phyloP scores from a whole-genome alignment of 1,140 invertebrate species.

The Drosophila takahashii region DNA sequence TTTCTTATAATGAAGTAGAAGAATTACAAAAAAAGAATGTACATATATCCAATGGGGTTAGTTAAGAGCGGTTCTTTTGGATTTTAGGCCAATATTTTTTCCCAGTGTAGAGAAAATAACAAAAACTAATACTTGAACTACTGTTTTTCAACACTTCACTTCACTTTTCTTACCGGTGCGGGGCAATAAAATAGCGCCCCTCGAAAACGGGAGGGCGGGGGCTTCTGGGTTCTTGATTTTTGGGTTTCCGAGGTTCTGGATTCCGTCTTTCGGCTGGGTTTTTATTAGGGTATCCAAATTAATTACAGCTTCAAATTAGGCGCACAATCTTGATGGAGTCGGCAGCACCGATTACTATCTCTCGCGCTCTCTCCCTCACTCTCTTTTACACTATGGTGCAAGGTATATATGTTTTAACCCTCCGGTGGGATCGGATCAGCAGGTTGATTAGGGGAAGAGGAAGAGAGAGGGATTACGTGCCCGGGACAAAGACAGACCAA shows the following conservation, averaged over 20 bases:
- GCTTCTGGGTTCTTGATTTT: slow-evolving; percentile 29
- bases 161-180: slow-evolving; percentile 65
- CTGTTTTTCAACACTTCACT: slow-evolving; percentile 78
- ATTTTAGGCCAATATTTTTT: not conserved
- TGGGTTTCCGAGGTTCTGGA: slow-evolving; percentile 6
- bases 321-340: slow-evolving; percentile 72
- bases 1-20: no score
- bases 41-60: no score
- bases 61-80: not conserved
- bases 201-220: slow-evolving; percentile 22
- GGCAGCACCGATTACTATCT: slow-evolving; percentile 46
- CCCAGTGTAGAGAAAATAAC: slow-evolving; percentile 25
- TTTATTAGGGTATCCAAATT: slow-evolving; percentile 83
- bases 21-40: no score
- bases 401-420: slow-evolving; percentile 40
- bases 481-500: slow-evolving; percentile 61
- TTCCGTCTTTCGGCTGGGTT: slow-evolving; percentile 39
- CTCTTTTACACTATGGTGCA: not conserved
- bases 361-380: slow-evolving; percentile 12
- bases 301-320: slow-evolving; percentile 82
- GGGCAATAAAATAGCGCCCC: slow-evolving; percentile 79
- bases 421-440: slow-evolving; percentile 65
- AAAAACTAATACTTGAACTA: slow-evolving; percentile 73
- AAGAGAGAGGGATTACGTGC: slow-evolving; percentile 69
- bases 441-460: slow-evolving; percentile 67